Conservation (phyloP, 2,113 vertebrate species). For the Nothocercus julius region DNA sequence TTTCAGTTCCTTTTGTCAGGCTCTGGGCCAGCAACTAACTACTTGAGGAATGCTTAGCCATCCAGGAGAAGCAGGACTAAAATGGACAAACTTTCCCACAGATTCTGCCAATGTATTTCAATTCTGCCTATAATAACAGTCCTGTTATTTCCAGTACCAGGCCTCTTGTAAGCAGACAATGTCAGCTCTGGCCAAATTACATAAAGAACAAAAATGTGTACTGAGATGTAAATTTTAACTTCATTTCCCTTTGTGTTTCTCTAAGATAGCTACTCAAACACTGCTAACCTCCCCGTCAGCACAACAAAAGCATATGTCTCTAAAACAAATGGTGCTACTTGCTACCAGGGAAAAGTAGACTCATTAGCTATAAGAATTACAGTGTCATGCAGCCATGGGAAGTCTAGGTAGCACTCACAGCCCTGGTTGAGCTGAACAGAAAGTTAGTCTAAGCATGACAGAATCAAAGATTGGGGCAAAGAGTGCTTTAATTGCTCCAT, state of each 20-base stretch:
- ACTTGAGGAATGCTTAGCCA: not conserved
- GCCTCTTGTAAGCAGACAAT: not conserved
- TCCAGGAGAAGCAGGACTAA: not conserved
- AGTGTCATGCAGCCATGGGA: not conserved
- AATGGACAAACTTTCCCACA: constrained; percentile 41
- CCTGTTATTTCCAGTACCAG: not conserved
- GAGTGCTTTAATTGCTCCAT: not conserved
- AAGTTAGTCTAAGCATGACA: not conserved
- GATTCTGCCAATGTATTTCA: constrained; percentile 17
- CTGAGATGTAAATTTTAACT: not conserved
- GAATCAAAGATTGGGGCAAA: constrained; percentile 1
- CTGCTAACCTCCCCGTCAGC: not conserved
- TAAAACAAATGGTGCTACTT: not conserved
- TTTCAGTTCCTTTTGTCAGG: not conserved
- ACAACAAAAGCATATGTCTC: not conserved
- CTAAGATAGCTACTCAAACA: not conserved
- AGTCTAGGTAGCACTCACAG: not conserved
- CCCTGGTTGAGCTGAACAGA: not conserved
- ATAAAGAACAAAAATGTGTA: not conserved
- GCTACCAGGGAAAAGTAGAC: not conserved
- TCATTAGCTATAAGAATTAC: constrained; percentile 28
- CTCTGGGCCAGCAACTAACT: not conserved
- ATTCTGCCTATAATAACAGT: constrained; percentile 19
- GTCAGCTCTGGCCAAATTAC: not conserved
- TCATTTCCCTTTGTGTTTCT: not conserved